Evolutionary conservation across 2,888 invertebrate species (phyloP).

Genomic region (Electrophaes corylata): DNA sequence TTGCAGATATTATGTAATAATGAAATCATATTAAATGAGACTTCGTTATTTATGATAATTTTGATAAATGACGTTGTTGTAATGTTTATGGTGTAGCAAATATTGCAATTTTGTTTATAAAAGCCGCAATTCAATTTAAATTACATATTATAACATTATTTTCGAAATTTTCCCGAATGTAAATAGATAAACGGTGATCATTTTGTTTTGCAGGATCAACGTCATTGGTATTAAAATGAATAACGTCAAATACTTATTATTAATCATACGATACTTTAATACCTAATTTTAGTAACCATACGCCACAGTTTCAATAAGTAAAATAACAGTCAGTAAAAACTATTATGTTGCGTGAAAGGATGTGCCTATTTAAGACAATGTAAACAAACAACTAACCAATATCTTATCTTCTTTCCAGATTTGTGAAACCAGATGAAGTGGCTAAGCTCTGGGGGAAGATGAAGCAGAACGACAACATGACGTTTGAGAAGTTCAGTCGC

Average conservation of each 20-base stretch:
- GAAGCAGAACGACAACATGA: constrained; percentile 95
- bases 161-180: background rate
- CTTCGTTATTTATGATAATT: background rate
- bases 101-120: no score
- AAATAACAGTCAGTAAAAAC: no score
- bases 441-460: constrained; percentile 94
- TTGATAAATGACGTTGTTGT: background rate
- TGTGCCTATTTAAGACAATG: no score
- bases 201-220: background rate
- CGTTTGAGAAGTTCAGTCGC: constrained; percentile 95
- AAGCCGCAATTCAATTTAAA: background rate
- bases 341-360: no score
- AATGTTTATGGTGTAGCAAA: background rate
- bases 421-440: constrained; percentile 93
- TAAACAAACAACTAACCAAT: constrained; percentile 28
- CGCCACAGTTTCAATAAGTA: no score
- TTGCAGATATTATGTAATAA: background rate
- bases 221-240: no score
- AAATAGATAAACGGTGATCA: background rate
- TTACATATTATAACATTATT: background rate
- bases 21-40: background rate
- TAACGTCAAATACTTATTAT: no score
- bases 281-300: no score
- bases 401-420: constrained; percentile 77
- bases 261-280: no score